Conservation (phyloP, 2,797 vertebrate genomes). For the Scolopax rusticola region DNA sequence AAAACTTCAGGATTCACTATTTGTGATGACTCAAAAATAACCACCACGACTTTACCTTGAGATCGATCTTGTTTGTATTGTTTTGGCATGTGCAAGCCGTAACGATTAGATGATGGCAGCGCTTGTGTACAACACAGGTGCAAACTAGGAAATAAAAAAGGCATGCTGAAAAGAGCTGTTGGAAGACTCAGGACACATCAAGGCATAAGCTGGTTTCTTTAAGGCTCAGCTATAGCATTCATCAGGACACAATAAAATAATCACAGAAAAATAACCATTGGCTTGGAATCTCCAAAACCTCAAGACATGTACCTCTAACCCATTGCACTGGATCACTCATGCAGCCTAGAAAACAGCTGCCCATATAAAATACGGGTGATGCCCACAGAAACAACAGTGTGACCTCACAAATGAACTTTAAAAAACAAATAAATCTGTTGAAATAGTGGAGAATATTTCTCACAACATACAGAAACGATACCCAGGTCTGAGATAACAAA, state of each 20-base stretch:
- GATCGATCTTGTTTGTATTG: slow-evolving; percentile 85
- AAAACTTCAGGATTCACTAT: not conserved
- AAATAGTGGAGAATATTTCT: not conserved
- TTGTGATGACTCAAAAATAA: not conserved
- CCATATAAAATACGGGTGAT: not conserved
- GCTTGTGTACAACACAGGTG: slow-evolving; percentile 97
- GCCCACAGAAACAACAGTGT: not conserved
- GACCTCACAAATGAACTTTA: not conserved
- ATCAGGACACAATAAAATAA: not conserved
- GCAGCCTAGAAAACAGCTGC: not conserved
- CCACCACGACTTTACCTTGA: slow-evolving; percentile 74
- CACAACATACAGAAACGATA: not conserved
- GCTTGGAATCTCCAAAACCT: not conserved
- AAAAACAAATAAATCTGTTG: not conserved
- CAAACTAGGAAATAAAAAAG: slow-evolving; percentile 86
- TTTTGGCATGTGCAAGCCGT: slow-evolving; percentile 95
- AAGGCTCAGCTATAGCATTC: not conserved
- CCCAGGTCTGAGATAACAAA: not conserved
- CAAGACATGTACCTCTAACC: not conserved
- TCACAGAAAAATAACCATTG: not conserved
- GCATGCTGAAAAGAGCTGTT: slow-evolving; percentile 18
- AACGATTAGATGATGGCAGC: slow-evolving; percentile 95
- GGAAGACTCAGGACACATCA: not conserved
- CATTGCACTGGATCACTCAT: not conserved
- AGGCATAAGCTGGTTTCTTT: not conserved